Percentiles rank a stretch among this genome's conserved stretches.
Conservation (phyloP, 2,113 vertebrate species). For the Cyprinodon tularosa region DNA sequence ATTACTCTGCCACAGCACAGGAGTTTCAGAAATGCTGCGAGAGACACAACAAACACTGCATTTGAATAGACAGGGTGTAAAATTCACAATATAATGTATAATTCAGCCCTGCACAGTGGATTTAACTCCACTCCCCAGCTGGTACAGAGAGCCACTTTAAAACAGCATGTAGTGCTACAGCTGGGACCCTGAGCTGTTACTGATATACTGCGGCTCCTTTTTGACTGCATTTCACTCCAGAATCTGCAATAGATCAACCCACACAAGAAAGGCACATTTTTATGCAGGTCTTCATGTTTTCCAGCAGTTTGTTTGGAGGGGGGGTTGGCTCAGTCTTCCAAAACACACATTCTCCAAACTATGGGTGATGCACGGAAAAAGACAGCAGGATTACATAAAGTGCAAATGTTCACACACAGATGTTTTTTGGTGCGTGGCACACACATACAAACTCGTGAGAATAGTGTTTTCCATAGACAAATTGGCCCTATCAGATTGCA, state of each 20-base stretch:
- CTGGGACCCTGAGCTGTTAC: constrained; percentile 44
- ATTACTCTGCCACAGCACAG: constrained; percentile 27
- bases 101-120: constrained; percentile 63
- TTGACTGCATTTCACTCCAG: constrained; percentile 35
- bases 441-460: constrained; percentile 36
- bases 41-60: constrained; percentile 40
- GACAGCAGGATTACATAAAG: constrained; percentile 44
- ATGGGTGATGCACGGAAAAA: constrained; percentile 52
- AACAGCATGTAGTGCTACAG: constrained; percentile 53
- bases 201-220: constrained; percentile 38
- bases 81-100: constrained; percentile 67
- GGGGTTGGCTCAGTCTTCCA: constrained; percentile 22
- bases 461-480: constrained; percentile 64
- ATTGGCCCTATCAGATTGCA: constrained; percentile 72
- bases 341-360: constrained; percentile 70
- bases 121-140: constrained; percentile 67
- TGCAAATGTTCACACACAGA: constrained; percentile 44
- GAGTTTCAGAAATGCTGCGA: constrained; percentile 29
- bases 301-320: constrained; percentile 51
- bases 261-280: constrained; percentile 31
- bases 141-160: constrained; percentile 63
- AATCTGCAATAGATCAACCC: constrained; percentile 29
- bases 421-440: constrained; percentile 25
- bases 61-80: constrained; percentile 65
- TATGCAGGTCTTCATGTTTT: constrained; percentile 41